A percentile compares a stretch with the other conserved stretches of the same genome.
Conservation (phyloP, 2,797 vertebrate genomes). For the Enteromius argenteus region DNA sequence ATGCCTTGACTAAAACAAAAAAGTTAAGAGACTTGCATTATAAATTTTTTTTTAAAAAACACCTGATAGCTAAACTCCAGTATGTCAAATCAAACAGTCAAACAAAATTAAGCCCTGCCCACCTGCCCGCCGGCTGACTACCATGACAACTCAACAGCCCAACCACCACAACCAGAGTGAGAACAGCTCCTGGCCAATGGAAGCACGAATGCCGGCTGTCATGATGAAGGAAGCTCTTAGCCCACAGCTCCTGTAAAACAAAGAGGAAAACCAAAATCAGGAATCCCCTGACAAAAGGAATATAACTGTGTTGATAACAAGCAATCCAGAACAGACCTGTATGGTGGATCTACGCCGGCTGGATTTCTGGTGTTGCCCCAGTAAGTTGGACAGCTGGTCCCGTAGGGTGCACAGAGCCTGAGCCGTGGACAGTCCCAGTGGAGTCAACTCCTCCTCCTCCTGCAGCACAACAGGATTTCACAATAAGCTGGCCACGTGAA, state of each 20-base stretch:
- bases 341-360: constrained; percentile 74
- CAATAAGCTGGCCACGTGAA: background rate
- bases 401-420: constrained; percentile 89
- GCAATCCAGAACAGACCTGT: constrained; percentile 77
- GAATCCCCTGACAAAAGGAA: background rate
- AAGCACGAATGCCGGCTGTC: constrained; percentile 94
- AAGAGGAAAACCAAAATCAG: constrained; percentile 18
- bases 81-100: background rate
- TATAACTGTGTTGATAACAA: background rate
- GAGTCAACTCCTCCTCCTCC: constrained; percentile 81
- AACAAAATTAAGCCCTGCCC: constrained; percentile 37
- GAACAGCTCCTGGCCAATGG: constrained; percentile 93
- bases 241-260: constrained; percentile 83
- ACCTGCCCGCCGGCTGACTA: constrained; percentile 95
- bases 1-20: constrained; percentile 83
- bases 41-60: background rate
- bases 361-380: constrained; percentile 88
- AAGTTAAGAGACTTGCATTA: background rate
- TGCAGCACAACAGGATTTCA: constrained; percentile 58
- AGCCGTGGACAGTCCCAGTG: constrained; percentile 89
- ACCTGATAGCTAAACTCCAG: background rate
- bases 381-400: constrained; percentile 87
- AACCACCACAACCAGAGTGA: constrained; percentile 89
- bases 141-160: constrained; percentile 89
- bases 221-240: constrained; percentile 92